Conservation (phyloP, 2,113 vertebrate genomes). For the Talpa occidentalis region DNA sequence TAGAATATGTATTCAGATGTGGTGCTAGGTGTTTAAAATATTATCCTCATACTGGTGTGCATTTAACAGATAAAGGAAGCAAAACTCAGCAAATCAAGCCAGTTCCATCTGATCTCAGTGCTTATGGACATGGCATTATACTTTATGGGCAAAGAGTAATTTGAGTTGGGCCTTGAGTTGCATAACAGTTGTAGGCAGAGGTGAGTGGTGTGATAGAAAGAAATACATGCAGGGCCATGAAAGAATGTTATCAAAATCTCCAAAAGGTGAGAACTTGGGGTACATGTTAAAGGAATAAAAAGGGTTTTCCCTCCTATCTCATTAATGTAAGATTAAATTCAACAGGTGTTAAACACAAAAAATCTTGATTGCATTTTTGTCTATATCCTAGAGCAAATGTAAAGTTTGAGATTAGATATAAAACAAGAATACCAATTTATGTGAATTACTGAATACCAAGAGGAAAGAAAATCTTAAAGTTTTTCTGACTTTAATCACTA, state of each 20-base stretch:
- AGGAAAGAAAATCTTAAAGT: neutral
- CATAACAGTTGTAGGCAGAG: neutral
- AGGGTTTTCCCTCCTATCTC: neutral
- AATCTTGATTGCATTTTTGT: neutral
- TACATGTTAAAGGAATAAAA: neutral
- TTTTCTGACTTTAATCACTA: slow-evolving; percentile 40
- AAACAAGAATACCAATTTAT: neutral
- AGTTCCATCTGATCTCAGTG: neutral
- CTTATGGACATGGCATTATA: neutral
- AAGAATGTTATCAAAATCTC: neutral
- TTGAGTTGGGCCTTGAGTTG: neutral
- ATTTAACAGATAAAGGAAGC: neutral
- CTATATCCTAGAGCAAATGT: neutral
- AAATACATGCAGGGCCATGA: accelerated
- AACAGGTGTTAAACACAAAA: neutral
- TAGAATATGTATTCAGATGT: neutral
- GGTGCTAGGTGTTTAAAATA: neutral
- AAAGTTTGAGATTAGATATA: neutral
- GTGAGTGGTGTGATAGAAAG: neutral
- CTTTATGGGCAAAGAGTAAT: neutral
- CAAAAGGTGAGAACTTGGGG: neutral
- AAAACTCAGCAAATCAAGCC: neutral
- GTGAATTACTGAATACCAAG: neutral
- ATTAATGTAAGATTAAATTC: neutral
- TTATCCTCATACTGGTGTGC: neutral